Evolutionary conservation across 2,113 vertebrate species (phyloP).

Genomic region (Lathamus discolor): DNA sequence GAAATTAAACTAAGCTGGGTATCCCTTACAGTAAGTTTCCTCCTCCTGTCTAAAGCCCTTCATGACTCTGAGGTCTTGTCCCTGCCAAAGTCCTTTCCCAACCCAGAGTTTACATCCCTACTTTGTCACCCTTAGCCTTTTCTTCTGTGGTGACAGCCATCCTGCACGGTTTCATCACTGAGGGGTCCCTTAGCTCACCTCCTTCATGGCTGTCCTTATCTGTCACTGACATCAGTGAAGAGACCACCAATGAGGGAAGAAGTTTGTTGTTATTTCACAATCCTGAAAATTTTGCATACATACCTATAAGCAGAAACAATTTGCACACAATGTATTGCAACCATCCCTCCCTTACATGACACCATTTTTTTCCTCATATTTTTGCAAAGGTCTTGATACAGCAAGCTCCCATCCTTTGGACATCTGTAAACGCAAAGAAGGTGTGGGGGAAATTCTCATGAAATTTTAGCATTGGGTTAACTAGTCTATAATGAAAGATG

Average conservation of each 20-base stretch:
- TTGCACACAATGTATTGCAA: not conserved
- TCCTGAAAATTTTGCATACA: not conserved
- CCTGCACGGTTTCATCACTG: not conserved
- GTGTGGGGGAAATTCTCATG: not conserved
- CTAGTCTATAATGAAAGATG: not conserved
- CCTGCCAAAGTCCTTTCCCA: not conserved
- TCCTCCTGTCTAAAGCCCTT: not conserved
- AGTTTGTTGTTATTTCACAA: not conserved
- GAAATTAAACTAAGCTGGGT: not conserved
- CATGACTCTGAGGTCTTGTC: not conserved
- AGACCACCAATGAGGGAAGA: not conserved
- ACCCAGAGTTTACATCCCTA: not conserved
- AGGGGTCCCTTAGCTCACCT: not conserved
- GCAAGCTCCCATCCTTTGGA: not conserved
- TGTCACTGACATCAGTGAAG: rapidly evolving
- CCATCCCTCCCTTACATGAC: not conserved
- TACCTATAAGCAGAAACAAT: not conserved
- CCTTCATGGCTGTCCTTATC: rapidly evolving
- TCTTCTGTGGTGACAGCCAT: not conserved
- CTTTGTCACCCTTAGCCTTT: not conserved
- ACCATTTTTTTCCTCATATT: not conserved
- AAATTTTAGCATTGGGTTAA: not conserved
- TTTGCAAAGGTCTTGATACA: not conserved
- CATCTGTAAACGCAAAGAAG: not conserved
- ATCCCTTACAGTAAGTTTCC: not conserved